phyloP scores from a whole-genome alignment of 2,113 vertebrate species.

The Theristicus caerulescens region DNA sequence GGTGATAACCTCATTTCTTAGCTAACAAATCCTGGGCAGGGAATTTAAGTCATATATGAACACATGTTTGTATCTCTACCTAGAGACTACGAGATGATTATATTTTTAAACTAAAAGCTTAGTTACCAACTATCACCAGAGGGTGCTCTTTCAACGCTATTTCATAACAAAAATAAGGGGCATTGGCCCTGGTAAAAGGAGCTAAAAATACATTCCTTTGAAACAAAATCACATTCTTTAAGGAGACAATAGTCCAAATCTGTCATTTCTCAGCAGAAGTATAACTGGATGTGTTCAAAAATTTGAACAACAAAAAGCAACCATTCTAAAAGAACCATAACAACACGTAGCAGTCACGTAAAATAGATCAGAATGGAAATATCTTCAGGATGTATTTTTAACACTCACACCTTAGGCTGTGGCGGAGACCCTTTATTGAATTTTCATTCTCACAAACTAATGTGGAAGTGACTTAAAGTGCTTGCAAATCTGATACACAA shows the following conservation, averaged over 20 bases:
- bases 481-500: background rate
- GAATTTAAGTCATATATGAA: background rate
- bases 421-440: background rate
- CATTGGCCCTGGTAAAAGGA: background rate
- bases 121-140: constrained; percentile 32
- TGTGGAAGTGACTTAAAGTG: background rate
- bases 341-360: background rate
- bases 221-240: background rate
- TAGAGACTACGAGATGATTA: background rate
- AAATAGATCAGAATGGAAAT: background rate
- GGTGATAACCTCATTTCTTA: background rate
- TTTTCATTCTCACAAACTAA: background rate
- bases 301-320: background rate
- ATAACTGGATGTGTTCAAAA: background rate
- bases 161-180: background rate
- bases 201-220: background rate
- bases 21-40: background rate
- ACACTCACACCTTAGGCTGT: background rate
- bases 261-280: background rate
- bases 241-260: background rate
- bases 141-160: constrained; percentile 18
- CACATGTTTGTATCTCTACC: fast-evolving
- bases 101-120: background rate
- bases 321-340: background rate
- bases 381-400: background rate